Base-by-base conservation (phyloP, 2,113 vertebrate species). In the Anser cygnoides region DNA sequence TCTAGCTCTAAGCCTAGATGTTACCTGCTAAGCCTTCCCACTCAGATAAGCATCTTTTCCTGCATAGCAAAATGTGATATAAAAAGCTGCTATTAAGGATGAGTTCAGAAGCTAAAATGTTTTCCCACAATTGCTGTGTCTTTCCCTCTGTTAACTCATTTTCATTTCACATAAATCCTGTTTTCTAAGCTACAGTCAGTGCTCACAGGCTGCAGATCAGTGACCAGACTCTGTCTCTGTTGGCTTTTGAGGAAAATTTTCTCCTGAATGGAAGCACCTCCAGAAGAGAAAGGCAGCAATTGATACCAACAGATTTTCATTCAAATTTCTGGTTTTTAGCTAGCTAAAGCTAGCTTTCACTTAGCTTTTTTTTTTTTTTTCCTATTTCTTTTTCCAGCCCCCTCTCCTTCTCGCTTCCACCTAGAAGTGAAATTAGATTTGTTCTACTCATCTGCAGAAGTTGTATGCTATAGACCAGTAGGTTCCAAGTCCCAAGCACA, bases 401-500 rank as follows among this genome's bases (percentile, higher is more conserved):
- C 20, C 25, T 26, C 28, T 65, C 12, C n/a, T 54, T 17, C 68
- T 68, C 13, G 39, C 22, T 50, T 14, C 66, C 57, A 37, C 18
- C 35, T 43, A 66, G 62, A 20, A 43, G 41, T 11, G 46, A 49
- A 44, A 52, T 9, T 43, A 44, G 29, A 9, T 52, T 41, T 28
- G 44, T 18, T 78, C 63, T 17, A 15, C 17, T 70, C 28, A 5
- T 43, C 23, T 43, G 35, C 33, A 49, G 61, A 54, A 18, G 14
- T 46, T 10, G 10, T 1, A 17, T 6, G 11, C 25, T 31, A 5
- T 1, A n/a, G 33, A 5, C 6, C 35, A 7, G 31, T 23, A 55
- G 28, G 16, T 22, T 15, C 19, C 13, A 31, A 22, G 59, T 22
- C 20, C 19, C 13, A 31, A 22, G 59, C 0, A 35, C 49, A 4